Base-by-base conservation (phyloP, 2,113 vertebrate species). In the Mobula birostris region DNA sequence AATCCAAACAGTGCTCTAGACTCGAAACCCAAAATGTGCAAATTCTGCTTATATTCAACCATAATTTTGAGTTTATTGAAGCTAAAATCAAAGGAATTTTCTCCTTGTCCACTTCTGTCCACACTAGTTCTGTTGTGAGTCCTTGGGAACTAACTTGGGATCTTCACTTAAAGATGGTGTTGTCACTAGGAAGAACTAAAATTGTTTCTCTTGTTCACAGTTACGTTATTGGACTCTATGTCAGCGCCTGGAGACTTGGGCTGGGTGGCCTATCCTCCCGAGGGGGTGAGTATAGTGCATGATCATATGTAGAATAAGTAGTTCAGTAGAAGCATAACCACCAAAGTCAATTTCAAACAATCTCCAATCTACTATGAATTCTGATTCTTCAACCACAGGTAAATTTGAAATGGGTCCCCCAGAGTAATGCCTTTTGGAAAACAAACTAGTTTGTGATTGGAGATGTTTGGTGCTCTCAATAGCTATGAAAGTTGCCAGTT, bases 161-260 rank as follows among this genome's bases (percentile, higher is more conserved):
- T 12, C 14, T 74, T 72, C 36, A 40, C 40, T 40, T 36, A 74
- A 48, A 6, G 36, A 21, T 70, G 4, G 19, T 56, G 9, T 27
- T 93, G 12, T 76, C 66, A 56, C 70, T 56, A 56, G 40, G 66
- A 14, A 29, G 32, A 76, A 9, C 48, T 76, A 93, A 21, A 29
- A 9, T 74, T 93, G 68, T 7, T 48, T 74, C 61, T 93, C 70
- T 93, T 40, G 68, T 93, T 95, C 95, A 85, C 96, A 98, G 97
- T 98, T 93, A 98, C 97, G n/a, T 95, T 98, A 94, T 95, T 98
- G 96, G 97, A 98, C 95, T 97, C 97, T 40, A 97, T 98, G 97
- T 97, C 97, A 27, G 97, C 97, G 21, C 95, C 97, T 95, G 97
- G 97, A 48, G 97, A 98, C 96, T 96, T 98, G 93, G 97, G 97